phyloP scores from a whole-genome alignment of 2,797 vertebrate genomes.

The Psittacula echo region DNA sequence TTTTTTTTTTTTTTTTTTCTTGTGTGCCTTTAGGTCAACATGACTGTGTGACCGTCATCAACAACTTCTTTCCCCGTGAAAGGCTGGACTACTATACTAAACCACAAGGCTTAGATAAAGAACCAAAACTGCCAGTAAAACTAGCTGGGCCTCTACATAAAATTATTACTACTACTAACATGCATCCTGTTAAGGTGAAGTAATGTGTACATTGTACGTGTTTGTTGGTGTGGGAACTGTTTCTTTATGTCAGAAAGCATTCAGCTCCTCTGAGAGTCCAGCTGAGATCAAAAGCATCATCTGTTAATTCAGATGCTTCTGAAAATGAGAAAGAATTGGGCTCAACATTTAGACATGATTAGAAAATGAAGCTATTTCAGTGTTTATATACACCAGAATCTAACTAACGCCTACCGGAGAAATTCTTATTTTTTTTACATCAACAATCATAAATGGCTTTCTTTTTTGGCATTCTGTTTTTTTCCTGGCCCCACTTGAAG shows the following conservation, averaged over 20 bases:
- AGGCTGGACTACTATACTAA: constrained; percentile 96
- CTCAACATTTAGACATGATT: neutral
- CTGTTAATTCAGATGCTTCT: neutral
- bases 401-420: neutral
- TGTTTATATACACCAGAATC: neutral
- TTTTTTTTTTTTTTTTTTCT: neutral
- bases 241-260: neutral
- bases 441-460: neutral
- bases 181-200: constrained; percentile 94
- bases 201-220: neutral
- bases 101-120: constrained; percentile 93
- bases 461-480: neutral
- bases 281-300: neutral
- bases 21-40: constrained; percentile 86
- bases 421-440: neutral
- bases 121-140: constrained; percentile 91
- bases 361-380: neutral
- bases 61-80: constrained; percentile 97
- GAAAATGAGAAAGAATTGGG: neutral
- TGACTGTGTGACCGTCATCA: constrained; percentile 97
- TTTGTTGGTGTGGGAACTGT: neutral
- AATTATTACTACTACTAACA: constrained; percentile 95
- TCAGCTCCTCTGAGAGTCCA: neutral
- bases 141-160: constrained; percentile 94
- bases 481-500: neutral